Conservation (phyloP, 2,113 vertebrate genomes). For the Brachyhypopomus occidentalis region DNA sequence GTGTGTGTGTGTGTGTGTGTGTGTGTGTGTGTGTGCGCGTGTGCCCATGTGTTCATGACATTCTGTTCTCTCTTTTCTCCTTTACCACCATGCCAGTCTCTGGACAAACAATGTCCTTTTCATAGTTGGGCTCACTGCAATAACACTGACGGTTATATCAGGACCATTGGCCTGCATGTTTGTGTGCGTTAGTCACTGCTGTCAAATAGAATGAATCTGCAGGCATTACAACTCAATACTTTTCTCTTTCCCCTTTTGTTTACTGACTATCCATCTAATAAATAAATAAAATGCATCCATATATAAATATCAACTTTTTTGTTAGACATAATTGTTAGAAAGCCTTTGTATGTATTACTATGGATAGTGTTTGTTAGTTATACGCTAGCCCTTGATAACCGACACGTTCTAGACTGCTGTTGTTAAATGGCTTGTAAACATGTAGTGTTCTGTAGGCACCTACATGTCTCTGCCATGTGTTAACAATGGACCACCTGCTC, state of each 20-base stretch:
- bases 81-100: slow-evolving; percentile 73
- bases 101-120: slow-evolving; percentile 77
- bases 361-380: too few relatives aligned
- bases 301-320: too few relatives aligned
- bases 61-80: slow-evolving; percentile 58
- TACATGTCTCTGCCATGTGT: too few relatives aligned
- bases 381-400: too few relatives aligned
- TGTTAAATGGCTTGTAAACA: too few relatives aligned
- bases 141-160: slow-evolving; percentile 60
- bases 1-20: slow-evolving; percentile 38
- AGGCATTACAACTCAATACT: slow-evolving; percentile 8
- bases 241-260: background rate
- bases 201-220: slow-evolving; percentile 52
- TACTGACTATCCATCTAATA: too few relatives aligned
- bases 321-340: too few relatives aligned
- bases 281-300: too few relatives aligned
- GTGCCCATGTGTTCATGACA: slow-evolving; percentile 47
- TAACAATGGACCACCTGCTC: too few relatives aligned
- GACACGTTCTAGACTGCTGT: too few relatives aligned
- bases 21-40: background rate
- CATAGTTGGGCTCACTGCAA: slow-evolving; percentile 74
- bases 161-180: slow-evolving; percentile 65
- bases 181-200: slow-evolving; percentile 56
- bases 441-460: too few relatives aligned
- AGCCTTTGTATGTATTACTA: too few relatives aligned